Percentiles rank a stretch among this genome's conserved stretches.
Conservation (phyloP, 2,113 vertebrate species). For the Periophthalmus modestus region DNA sequence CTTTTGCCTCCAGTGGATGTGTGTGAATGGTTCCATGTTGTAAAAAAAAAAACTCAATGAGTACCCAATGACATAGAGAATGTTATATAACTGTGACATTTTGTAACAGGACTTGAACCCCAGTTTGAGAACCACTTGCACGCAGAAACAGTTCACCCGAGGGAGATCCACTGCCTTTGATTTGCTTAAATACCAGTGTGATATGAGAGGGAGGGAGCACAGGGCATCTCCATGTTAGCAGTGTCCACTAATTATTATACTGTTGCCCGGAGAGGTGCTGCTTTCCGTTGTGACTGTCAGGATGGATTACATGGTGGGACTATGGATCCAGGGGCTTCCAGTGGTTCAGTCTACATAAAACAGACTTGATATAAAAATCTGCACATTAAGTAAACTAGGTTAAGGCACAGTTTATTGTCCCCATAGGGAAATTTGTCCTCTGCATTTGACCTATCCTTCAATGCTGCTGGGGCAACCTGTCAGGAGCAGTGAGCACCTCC, state of each 20-base stretch:
- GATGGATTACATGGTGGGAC: slow-evolving; percentile 24
- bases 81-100: neutral
- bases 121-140: slow-evolving; percentile 10
- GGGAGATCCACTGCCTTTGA: slow-evolving; percentile 57
- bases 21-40: no score
- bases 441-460: no score
- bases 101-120: slow-evolving; percentile 22
- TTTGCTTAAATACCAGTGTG: slow-evolving; percentile 54
- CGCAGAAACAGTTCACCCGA: slow-evolving; percentile 47
- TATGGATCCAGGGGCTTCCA: slow-evolving; percentile 20
- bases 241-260: slow-evolving; percentile 31
- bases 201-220: slow-evolving; percentile 22
- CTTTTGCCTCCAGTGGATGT: neutral
- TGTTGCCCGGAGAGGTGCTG: slow-evolving; percentile 17
- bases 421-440: no score
- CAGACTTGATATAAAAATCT: neutral
- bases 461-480: no score
- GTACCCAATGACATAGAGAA: neutral
- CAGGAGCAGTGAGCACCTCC: no score
- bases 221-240: slow-evolving; percentile 31
- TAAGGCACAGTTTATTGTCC: no score
- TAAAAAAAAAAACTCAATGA: no score
- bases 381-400: no score
- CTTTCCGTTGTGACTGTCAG: slow-evolving; percentile 28
- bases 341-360: neutral